Base-by-base conservation (phyloP, 2,113 vertebrate genomes). In the Heteronetta atricapilla region DNA sequence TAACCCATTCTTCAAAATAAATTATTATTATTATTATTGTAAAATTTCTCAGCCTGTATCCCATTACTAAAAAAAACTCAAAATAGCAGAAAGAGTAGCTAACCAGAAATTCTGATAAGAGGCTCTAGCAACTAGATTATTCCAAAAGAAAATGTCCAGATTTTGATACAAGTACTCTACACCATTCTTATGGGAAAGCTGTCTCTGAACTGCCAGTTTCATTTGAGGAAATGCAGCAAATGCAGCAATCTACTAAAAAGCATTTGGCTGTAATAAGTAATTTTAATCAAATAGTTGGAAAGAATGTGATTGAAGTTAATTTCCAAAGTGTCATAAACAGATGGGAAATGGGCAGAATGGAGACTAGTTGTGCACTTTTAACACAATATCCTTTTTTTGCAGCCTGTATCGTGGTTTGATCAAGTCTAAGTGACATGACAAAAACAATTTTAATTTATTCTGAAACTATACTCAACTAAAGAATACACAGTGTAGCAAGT, bases 401-500 rank as follows among this genome's bases (percentile, higher is more conserved):
- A 92, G 62, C 13, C 52, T 64, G 59, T 50, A 70, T 74, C 48
- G 48, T 36, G 63, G 94, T 92, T 95, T 90, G 88, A 96, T 78
- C 74, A 93, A 95, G 84, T 56, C 86, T 74, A 96, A 94, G 64
- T 75, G 94, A 89, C 70, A 80, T 11, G 82, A 96, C 74, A 70
- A 88, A 91, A 97, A 86, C 86, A 89, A 94, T 89, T 92, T 86
- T 88, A 96, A 96, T 95, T 95, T 95, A 95, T 95, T 91, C 93
- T 84, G 90, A 63, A 77, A 96, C 93, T 87, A 82, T 56, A 58
- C 56, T 74, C 84, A 82, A 69, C 64, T 86, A 33, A 44, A 75
- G 91, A 70, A 28, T 11, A 23, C 69, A 78, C 67, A 75, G 50
- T n/a, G 55, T 8, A 87, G 85, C 33, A 8, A 91, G 94, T 8